A percentile compares a stretch with the other conserved stretches of the same genome.
Evolutionary conservation across 2,888 invertebrate genomes (phyloP).

Genomic region (Caenorhabditis parvicauda): DNA sequence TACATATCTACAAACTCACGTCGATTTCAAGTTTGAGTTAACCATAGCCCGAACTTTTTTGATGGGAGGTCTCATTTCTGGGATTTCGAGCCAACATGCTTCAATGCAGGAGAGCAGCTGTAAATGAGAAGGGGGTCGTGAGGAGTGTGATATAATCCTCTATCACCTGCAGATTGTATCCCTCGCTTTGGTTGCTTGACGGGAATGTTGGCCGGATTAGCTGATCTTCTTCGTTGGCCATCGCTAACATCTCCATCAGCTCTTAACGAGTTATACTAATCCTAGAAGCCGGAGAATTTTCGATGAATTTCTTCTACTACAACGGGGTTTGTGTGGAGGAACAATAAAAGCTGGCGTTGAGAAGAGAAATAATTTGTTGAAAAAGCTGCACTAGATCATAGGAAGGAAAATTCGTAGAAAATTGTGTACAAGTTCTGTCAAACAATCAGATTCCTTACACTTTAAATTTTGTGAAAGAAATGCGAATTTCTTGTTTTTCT

Average conservation of each 20-base stretch:
- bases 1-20: too few relatives aligned
- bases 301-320: neutral
- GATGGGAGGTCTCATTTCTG: constrained; percentile 56
- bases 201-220: constrained; percentile 58
- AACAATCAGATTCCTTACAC: neutral
- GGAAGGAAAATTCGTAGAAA: too few relatives aligned
- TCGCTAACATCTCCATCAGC: constrained; percentile 56
- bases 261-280: constrained; percentile 37
- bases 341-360: neutral
- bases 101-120: constrained; percentile 57
- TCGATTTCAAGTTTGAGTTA: constrained; percentile 54
- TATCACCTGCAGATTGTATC: constrained; percentile 49
- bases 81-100: constrained; percentile 62
- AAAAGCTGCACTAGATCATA: too few relatives aligned
- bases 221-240: constrained; percentile 59
- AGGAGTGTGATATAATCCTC: neutral
- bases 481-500: too few relatives aligned
- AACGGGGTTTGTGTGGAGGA: neutral
- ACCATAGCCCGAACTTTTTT: constrained; percentile 58
- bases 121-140: neutral
- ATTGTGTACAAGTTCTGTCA: too few relatives aligned
- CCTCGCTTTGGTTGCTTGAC: constrained; percentile 41
- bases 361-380: neutral
- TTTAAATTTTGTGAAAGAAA: too few relatives aligned
- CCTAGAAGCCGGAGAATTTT: neutral